A percentile compares a stretch with the other conserved stretches of the same genome.
These are phyloP conservation scores for Dioctria linearis DNA, from an alignment of 2,888 invertebrate genomes.

Conservation along the genomic window DNA sequence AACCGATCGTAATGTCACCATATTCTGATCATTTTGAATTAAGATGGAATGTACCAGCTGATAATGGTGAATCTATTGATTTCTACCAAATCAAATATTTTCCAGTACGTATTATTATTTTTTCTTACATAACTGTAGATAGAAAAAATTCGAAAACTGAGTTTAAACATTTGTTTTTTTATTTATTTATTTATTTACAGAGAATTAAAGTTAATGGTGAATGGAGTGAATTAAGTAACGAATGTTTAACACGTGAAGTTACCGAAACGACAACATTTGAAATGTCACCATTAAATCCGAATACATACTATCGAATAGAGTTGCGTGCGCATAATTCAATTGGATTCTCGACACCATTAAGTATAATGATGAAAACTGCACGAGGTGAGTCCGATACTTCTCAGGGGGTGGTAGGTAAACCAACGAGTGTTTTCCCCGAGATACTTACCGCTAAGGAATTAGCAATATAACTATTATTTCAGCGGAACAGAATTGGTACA, in stretches of 20 bases:
- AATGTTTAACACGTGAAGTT: conserved; percentile 76
- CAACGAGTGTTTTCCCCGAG: too few species aligned
- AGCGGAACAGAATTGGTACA: too few species aligned
- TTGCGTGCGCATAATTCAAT: conserved; percentile 88
- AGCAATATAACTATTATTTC: too few species aligned
- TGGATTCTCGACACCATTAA: conserved; percentile 85
- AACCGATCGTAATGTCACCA: conserved; percentile 74
- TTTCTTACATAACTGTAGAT: background rate
- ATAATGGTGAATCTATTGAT: conserved; percentile 92
- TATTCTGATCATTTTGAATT: conserved; percentile 86
- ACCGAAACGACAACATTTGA: conserved; percentile 79
- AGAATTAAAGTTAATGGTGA: conserved; percentile 78
- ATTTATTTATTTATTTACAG: conserved; percentile 72
- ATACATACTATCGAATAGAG: conserved; percentile 88
- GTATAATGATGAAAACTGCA: conserved; percentile 87
- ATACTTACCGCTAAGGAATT: too few species aligned
- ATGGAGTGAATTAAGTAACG: conserved; percentile 75
- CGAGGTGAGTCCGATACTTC: conserved; percentile 82
- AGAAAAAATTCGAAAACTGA: background rate
- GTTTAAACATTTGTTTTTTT: background rate
- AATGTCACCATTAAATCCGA: conserved; percentile 81
- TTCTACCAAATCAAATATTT: conserved; percentile 86
- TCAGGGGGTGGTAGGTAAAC: too few species aligned
- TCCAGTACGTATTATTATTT: conserved; percentile 75
- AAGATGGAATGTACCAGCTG: conserved; percentile 87